These are phyloP conservation scores for Thinocorus orbignyianus DNA, from an alignment of 2,113 vertebrate species.

Conservation along the genomic window DNA sequence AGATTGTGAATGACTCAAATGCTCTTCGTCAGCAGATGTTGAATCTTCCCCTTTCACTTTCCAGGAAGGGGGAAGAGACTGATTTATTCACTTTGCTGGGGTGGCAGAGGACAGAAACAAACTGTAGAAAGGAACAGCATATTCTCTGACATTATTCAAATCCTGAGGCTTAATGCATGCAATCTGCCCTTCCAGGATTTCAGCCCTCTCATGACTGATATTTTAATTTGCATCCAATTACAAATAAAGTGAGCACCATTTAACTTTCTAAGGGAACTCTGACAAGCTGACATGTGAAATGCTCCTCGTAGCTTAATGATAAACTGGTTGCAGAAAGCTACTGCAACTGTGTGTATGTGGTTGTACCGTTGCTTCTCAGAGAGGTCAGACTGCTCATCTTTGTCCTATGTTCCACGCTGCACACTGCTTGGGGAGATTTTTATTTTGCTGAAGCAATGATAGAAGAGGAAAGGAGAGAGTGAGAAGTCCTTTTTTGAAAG, in stretches of 20 bases:
- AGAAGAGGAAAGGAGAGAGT: neutral
- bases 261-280: neutral
- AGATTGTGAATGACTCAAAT: neutral
- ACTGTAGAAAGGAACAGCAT: neutral
- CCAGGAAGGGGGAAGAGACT: constrained; percentile 6
- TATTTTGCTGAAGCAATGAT: neutral
- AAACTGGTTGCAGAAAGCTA: neutral
- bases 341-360: neutral
- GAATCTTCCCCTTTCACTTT: neutral
- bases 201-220: neutral
- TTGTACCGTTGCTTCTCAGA: neutral
- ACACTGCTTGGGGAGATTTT: neutral
- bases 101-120: constrained; percentile 37
- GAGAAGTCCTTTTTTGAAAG: neutral
- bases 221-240: constrained; percentile 26
- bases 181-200: neutral
- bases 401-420: neutral
- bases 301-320: neutral
- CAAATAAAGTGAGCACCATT: neutral
- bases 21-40: neutral
- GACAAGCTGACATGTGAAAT: neutral
- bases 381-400: neutral
- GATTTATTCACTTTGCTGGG: constrained; percentile 14
- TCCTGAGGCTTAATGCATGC: neutral
- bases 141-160: neutral